phyloP scores from a whole-genome alignment of 2,113 vertebrate genomes.

The Coptodon bakossiorum region DNA sequence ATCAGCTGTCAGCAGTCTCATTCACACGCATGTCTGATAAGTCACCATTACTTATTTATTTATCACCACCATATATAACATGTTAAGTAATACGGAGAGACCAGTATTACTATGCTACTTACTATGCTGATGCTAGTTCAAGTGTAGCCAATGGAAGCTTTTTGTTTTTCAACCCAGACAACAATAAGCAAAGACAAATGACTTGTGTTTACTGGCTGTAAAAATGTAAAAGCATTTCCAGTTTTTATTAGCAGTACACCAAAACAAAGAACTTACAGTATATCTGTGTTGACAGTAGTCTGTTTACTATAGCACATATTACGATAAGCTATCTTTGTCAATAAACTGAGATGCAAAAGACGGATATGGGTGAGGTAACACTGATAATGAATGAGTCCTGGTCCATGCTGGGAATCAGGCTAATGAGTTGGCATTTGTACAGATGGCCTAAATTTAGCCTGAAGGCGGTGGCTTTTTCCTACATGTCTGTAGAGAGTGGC shows the following conservation, averaged over 20 bases:
- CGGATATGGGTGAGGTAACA: not conserved
- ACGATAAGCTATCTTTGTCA: not conserved
- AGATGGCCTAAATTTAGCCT: conserved; percentile 30
- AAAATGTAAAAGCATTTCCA: not conserved
- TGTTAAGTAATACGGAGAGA: not conserved
- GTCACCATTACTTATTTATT: not conserved
- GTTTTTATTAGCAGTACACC: not conserved
- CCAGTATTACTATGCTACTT: not conserved
- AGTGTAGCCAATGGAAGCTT: not conserved
- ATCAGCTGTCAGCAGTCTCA: not conserved
- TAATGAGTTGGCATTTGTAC: conserved; percentile 31
- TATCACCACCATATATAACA: not conserved
- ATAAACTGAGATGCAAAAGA: not conserved
- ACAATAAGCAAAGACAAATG: not conserved
- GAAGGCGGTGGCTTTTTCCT: not conserved
- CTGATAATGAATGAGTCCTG: conserved; percentile 6
- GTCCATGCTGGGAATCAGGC: conserved; percentile 22
- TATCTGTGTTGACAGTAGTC: not conserved
- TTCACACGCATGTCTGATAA: not conserved
- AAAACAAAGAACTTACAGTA: not conserved
- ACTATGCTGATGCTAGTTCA: not conserved
- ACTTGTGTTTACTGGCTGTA: not conserved
- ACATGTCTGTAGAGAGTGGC: conserved; percentile 29
- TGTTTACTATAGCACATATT: not conserved
- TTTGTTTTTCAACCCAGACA: not conserved